Evolutionary conservation across 1,140 invertebrate genomes (phyloP).

Genomic region (Triops cancriformis): DNA sequence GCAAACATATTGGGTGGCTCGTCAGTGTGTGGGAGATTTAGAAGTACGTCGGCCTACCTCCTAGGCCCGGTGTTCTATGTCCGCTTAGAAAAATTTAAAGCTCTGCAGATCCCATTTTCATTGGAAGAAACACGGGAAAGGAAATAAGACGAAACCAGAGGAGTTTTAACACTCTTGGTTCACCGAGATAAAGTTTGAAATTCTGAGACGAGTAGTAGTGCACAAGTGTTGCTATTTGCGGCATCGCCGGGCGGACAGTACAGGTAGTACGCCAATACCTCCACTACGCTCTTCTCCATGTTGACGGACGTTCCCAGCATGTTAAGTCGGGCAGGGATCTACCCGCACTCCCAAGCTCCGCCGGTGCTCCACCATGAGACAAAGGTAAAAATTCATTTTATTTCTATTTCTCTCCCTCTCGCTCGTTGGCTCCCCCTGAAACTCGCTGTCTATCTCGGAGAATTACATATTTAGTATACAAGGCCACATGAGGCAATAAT

Average conservation of each 20-base stretch:
- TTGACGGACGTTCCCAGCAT: conserved; percentile 28
- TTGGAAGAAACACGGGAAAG: no score
- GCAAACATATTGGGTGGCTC: no score
- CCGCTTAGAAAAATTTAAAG: no score
- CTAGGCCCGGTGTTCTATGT: no score
- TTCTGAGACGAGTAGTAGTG: background rate
- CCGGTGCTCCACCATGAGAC: conserved; percentile 22
- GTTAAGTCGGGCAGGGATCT: conserved; percentile 25
- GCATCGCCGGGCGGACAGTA: conserved; percentile 2
- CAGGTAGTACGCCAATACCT: background rate
- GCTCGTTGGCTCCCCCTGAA: background rate
- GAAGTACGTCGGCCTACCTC: no score
- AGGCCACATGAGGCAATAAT: conserved; percentile 3
- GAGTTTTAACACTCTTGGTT: no score
- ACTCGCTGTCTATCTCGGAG: background rate
- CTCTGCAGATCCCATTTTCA: no score
- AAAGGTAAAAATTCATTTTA: conserved; percentile 21
- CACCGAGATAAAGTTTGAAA: background rate
- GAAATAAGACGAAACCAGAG: no score
- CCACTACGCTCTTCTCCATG: background rate
- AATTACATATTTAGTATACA: conserved; percentile 3
- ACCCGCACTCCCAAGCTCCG: conserved; percentile 25
- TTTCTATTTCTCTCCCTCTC: conserved; percentile 10
- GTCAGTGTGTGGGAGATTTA: no score
- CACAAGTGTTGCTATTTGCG: background rate